phyloP scores from a whole-genome alignment of 2,797 vertebrate species.

The Pitangus sulphuratus region DNA sequence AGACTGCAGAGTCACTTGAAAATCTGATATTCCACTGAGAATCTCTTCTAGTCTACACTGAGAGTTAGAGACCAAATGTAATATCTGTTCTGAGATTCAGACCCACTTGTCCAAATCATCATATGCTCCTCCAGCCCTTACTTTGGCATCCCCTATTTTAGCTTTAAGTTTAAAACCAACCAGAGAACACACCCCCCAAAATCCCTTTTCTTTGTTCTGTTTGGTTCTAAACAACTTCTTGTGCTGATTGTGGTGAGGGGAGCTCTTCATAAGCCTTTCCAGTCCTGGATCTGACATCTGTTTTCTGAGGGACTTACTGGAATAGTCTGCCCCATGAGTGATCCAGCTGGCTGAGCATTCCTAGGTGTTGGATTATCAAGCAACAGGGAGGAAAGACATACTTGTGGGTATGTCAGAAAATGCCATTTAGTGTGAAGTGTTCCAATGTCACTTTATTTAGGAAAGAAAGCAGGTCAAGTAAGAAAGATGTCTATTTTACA shows the following conservation, averaged over 20 bases:
- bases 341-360: background rate
- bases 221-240: background rate
- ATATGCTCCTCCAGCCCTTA: background rate
- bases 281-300: background rate
- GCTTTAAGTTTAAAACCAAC: background rate
- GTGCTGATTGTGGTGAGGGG: background rate
- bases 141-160: background rate
- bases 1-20: background rate
- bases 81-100: background rate
- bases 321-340: background rate
- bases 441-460: background rate
- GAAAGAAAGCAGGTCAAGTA: background rate
- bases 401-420: constrained; percentile 3
- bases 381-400: background rate
- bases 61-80: background rate
- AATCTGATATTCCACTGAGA: background rate
- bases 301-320: constrained; percentile 35
- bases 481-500: background rate
- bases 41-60: background rate
- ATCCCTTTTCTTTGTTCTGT: background rate
- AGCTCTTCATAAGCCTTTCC: background rate
- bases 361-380: background rate
- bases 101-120: background rate
- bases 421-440: background rate
- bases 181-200: rapidly evolving